Evolutionary conservation across 2,888 invertebrate species (phyloP).

Genomic region (Diachrysia chrysitis): DNA sequence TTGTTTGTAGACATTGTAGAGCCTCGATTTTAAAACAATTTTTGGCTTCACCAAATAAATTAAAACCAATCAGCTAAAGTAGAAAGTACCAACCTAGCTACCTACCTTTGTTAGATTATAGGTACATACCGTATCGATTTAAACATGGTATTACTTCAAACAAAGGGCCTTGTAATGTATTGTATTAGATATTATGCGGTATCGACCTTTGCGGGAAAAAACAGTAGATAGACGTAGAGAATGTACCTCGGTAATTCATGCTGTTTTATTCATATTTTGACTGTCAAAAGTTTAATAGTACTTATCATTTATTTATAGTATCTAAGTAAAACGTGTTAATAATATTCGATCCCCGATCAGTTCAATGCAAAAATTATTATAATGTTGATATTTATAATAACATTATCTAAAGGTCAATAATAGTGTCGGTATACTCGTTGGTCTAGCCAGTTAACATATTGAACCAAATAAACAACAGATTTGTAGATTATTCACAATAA

Average conservation of each 20-base stretch:
- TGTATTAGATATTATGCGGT: background rate
- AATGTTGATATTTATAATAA: conserved; percentile 18
- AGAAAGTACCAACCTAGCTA: background rate
- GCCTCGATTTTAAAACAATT: background rate
- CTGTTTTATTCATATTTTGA: too few species aligned
- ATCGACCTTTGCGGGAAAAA: too few species aligned
- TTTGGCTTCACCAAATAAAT: background rate
- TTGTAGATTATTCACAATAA: conserved; percentile 30
- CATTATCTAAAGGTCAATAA: conserved; percentile 39
- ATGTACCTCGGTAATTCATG: too few species aligned
- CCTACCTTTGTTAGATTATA: background rate
- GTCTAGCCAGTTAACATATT: conserved; percentile 33
- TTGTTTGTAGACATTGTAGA: background rate
- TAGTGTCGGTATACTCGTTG: conserved; percentile 33
- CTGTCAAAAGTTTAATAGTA: too few species aligned
- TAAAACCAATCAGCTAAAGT: background rate
- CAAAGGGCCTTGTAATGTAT: background rate
- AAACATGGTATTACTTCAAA: background rate
- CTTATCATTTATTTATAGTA: too few species aligned
- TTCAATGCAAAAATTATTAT: background rate
- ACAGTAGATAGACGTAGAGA: too few species aligned
- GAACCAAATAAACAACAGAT: conserved; percentile 45
- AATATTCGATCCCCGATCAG: too few species aligned
- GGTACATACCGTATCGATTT: background rate
- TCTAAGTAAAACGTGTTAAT: too few species aligned